Base-by-base conservation (phyloP, 2,113 vertebrate species). In the Solea senegalensis region DNA sequence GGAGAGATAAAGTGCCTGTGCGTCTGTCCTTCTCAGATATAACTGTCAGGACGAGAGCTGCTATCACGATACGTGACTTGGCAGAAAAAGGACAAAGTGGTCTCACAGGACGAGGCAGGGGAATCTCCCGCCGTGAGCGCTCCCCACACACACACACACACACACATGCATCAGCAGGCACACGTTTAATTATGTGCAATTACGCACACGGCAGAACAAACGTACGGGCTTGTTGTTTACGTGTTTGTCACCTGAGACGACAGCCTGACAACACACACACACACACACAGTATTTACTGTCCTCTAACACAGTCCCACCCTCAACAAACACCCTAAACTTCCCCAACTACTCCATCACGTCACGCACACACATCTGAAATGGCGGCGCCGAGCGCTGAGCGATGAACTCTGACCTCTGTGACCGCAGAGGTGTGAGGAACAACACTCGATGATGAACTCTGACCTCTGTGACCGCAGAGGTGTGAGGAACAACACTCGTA, bases 1-100 rank as follows among this genome's bases (percentile, higher is more conserved):
- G 74, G 34, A 34, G 34, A 34, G 34, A 34, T 60, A 28, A 55
- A 72, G 72, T 85, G 85, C 86, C 60, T 79, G 78, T 81, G 76
- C 21, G 76, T 87, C 75, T 89, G 74, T 92, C 90, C 74, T 86
- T 53, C 66, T 48, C 76, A 99, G 97, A 21, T 99, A 98, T 92
- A 99, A 99, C 76, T 99, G 98, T 92, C 95, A 97, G 76, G 98
- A 99, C 86, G 95, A 97, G 72, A 95, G 95, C 83, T 99, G 98
- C 83, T 99, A 99, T 89, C 90, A 95, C 70, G 98, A 81, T 99
- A 99, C 72, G 88, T 97, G 90, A 99, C 97, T 12, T 99, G 97
- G 97, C 88, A 90, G 81, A 96, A 93, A 88, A 93, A 82, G 86
- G 94, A 92, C 90, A 97, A 96, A 94, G 95, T 99, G 3, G 93